Conservation (phyloP, 37 sponge, comb jelly and placozoan genomes). For the Oopsacas minuta region DNA sequence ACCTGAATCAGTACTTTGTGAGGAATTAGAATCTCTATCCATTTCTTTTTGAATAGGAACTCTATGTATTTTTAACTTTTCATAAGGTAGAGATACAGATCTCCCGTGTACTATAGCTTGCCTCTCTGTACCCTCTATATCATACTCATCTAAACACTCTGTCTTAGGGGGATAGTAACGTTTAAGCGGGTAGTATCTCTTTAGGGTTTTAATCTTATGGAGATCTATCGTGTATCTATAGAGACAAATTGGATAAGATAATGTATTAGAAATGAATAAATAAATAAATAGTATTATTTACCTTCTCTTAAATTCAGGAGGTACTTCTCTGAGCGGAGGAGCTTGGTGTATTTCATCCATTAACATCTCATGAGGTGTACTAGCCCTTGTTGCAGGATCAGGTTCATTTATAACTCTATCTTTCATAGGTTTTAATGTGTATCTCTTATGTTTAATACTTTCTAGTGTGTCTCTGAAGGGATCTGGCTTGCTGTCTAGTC, state of each 20-base stretch:
- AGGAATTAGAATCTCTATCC: neutral
- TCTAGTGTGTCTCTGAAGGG: neutral
- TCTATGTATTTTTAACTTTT: neutral
- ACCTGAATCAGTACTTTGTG: neutral
- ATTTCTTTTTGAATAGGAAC: neutral
- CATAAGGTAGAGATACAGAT: neutral
- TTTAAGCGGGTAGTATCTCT: neutral
- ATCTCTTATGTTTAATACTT: neutral
- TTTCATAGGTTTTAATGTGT: neutral
- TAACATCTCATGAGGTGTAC: neutral
- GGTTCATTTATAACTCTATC: neutral
- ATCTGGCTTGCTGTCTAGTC: neutral
- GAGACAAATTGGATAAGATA: no score
- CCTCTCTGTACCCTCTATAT: neutral
- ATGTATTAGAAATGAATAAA: neutral
- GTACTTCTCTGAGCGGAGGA: neutral
- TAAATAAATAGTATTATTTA: neutral
- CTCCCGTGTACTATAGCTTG: conserved; percentile 10
- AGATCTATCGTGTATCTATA: neutral
- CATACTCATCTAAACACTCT: neutral
- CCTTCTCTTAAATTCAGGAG: neutral
- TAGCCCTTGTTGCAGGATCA: neutral
- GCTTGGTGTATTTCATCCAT: neutral
- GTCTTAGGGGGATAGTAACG: neutral
- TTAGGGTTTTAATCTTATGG: neutral